Percentiles rank a stretch among this genome's conserved stretches.
These are phyloP conservation scores for Phalloptychus januarius DNA, from an alignment of 2,797 vertebrate genomes.

Conservation along the genomic window DNA sequence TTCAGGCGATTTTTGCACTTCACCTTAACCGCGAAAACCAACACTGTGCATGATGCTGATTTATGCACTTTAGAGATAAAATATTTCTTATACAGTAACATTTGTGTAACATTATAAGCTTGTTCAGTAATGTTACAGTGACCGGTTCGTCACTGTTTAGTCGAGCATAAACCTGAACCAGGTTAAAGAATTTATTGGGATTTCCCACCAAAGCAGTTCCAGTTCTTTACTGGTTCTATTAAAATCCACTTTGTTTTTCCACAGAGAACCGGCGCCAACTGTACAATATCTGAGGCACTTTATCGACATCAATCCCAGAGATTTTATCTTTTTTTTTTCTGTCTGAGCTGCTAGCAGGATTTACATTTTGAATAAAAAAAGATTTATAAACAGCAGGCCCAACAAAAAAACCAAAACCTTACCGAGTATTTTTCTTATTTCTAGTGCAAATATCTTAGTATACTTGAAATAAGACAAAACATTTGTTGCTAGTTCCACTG, in stretches of 20 bases:
- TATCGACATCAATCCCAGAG: background rate
- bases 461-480: no score
- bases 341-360: background rate
- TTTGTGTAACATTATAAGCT: background rate
- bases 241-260: background rate
- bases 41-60: slow-evolving; percentile 51
- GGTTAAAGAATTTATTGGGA: background rate
- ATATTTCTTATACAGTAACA: slow-evolving; percentile 1
- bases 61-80: slow-evolving; percentile 30
- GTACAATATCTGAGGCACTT: background rate
- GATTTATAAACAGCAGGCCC: background rate
- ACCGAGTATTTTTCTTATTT: no score
- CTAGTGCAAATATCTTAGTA: no score
- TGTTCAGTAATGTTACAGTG: background rate
- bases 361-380: background rate
- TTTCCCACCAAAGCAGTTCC: background rate
- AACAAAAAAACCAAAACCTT: background rate
- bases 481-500: no score
- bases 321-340: background rate
- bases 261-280: background rate
- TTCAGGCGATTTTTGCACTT: slow-evolving; percentile 47
- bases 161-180: background rate
- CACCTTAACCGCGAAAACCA: slow-evolving; percentile 42
- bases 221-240: background rate
- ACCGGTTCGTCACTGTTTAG: background rate